These are phyloP conservation scores for Galaxias olidus DNA, from an alignment of 2,797 vertebrate species.

Conservation along the genomic window DNA sequence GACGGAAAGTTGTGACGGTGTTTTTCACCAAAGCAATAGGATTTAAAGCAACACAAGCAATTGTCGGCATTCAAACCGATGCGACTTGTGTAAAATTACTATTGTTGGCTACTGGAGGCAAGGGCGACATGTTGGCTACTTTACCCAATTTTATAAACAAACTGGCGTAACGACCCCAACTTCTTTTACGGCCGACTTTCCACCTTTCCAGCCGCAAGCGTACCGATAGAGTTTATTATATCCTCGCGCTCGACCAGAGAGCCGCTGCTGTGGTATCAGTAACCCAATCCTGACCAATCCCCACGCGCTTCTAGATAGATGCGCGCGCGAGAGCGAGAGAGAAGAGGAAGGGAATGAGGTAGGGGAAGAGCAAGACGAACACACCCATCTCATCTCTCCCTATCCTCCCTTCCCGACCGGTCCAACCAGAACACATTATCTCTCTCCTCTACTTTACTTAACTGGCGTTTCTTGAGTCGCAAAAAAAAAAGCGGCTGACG, in stretches of 20 bases:
- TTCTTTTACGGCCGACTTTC: no score
- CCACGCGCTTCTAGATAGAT: conserved; percentile 33
- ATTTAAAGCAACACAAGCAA: conserved; percentile 47
- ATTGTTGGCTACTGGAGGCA: conserved; percentile 1
- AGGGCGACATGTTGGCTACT: conserved; percentile 28
- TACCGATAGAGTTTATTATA: conserved; percentile 32
- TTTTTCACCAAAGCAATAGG: no score
- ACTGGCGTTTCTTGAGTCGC: background rate
- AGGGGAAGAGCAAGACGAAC: conserved; percentile 5
- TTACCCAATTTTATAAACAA: background rate
- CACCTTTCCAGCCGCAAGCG: conserved; percentile 1
- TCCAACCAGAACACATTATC: conserved; percentile 21
- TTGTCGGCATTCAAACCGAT: conserved; percentile 55
- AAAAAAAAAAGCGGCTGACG: conserved; percentile 9
- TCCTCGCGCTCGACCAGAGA: conserved; percentile 45
- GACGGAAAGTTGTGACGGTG: no score
- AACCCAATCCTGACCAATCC: conserved; percentile 68
- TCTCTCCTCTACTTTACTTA: conserved; percentile 2
- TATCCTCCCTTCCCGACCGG: conserved; percentile 12
- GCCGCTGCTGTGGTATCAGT: conserved; percentile 68
- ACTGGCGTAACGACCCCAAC: no score
- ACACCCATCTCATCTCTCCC: conserved; percentile 41
- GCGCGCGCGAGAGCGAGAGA: conserved; percentile 17
- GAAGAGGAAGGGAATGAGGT: conserved; percentile 19
- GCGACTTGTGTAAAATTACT: conserved; percentile 34